Evolutionary conservation across 1,140 invertebrate species (phyloP).

Genomic region (Trachymyrmex septentrionalis): DNA sequence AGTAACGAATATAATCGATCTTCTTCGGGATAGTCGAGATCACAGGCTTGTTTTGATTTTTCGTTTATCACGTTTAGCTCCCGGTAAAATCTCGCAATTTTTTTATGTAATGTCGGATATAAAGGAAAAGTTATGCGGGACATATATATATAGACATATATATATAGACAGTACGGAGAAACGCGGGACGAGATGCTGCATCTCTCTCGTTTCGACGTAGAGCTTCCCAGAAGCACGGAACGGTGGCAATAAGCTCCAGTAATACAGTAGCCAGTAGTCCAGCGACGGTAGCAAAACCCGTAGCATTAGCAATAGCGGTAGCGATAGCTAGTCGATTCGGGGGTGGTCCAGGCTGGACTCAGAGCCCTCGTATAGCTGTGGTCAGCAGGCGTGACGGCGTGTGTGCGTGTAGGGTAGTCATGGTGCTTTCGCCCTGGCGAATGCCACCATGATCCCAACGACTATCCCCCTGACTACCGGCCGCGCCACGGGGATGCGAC

Average conservation of each 20-base stretch:
- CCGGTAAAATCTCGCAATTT: not conserved
- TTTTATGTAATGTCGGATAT: not conserved
- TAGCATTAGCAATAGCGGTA: constrained; percentile 24
- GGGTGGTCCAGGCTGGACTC: constrained; percentile 68
- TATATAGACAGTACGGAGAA: not conserved
- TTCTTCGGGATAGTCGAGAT: not conserved
- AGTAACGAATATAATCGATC: not conserved
- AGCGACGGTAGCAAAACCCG: constrained; percentile 46
- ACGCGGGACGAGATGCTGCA: not conserved
- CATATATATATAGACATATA: no score
- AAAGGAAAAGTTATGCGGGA: not conserved
- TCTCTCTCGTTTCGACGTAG: constrained; percentile 57
- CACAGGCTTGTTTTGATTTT: not conserved
- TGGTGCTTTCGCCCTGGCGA: constrained; percentile 72
- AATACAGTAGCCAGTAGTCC: constrained; percentile 50
- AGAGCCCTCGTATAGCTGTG: constrained; percentile 83
- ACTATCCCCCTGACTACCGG: constrained; percentile 81
- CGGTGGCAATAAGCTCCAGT: constrained; percentile 67
- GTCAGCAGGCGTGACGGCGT: constrained; percentile 85
- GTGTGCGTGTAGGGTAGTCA: constrained; percentile 79
- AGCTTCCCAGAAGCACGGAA: constrained; percentile 3
- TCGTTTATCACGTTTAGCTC: not conserved
- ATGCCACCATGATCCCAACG: constrained; percentile 78
- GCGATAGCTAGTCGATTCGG: constrained; percentile 47
- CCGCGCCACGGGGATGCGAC: constrained; percentile 82